phyloP scores from a whole-genome alignment of 1,140 invertebrate species.

The Eupeodes corollae region DNA sequence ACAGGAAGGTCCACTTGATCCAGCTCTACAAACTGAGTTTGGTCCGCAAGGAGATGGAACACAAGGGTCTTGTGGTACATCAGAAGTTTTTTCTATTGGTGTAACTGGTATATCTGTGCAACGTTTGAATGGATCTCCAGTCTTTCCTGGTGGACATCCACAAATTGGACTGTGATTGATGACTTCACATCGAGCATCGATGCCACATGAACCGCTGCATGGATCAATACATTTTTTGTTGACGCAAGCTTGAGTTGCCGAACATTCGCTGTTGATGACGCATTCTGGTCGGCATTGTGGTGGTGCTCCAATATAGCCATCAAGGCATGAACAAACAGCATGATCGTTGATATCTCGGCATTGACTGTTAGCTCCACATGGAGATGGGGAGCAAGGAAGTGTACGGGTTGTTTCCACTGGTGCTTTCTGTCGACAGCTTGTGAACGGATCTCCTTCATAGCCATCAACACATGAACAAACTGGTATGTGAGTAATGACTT shows the following conservation, averaged over 20 bases:
- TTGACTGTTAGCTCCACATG: conserved; percentile 62
- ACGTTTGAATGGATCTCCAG: conserved; percentile 72
- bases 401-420: conserved; percentile 51
- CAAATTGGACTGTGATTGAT: conserved; percentile 77
- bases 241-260: conserved; percentile 64
- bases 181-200: conserved; percentile 71
- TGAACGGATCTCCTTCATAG: conserved; percentile 70
- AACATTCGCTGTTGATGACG: conserved; percentile 69
- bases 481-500: conserved; percentile 73
- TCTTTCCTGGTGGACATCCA: conserved; percentile 63
- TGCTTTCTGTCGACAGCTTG: conserved; percentile 46
- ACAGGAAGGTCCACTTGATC: conserved; percentile 49
- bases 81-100: conserved; percentile 15
- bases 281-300: conserved; percentile 73
- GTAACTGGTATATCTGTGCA: conserved; percentile 50
- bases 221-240: conserved; percentile 78
- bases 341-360: conserved; percentile 57
- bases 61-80: conserved; percentile 44
- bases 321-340: conserved; percentile 67
- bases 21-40: conserved; percentile 51
- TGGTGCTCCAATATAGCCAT: conserved; percentile 62
- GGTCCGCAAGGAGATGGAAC: conserved; percentile 57
- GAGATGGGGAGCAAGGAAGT: conserved; percentile 58
- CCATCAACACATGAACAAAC: conserved; percentile 64
- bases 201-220: conserved; percentile 68